Evolutionary conservation across 2,888 invertebrate species (phyloP), one percentile per base, ranked within the genome.

Genomic region (Nomada hirtipes): DNA sequence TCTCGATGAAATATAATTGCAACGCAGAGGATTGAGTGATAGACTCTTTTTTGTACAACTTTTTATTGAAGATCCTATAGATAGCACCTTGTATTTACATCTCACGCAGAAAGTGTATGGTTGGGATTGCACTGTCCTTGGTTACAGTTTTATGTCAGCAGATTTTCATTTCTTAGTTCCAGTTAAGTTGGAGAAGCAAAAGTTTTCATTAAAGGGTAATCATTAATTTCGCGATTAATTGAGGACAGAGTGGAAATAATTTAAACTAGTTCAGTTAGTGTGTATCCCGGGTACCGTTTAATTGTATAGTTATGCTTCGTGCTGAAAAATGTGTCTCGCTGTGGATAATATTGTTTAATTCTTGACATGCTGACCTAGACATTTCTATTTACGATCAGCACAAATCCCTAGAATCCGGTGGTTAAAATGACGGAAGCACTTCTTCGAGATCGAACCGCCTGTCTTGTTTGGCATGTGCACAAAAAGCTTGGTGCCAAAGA

Each of bases 391-490:
- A n/a, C 52, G 63, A 73, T 20, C 59, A 50, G 15, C 59, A 50
- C 61, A 26, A 36, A 60, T 57, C 61, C 52, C 73, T 20, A 59
- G 47, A 67, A 53, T 36, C 52, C 47, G 60, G 53, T 50, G 64
- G 61, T 75, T 68, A 77, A 80, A 84, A 84, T 80, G 68, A 77
- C 80, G 84, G 77, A 84, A 80, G 77, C 72, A 53, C 55, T 82
- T 82, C 79, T 60, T 71, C 52, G 75, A 60, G 23, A 18, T 23
- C n/a, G 18, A 29, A 64, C 74, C 63, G 55, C 61, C 88, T 86
- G 86, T 84, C 85, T 86, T 79, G 71, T 55, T 89, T 89, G 89
- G 89, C 88, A 88, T 59, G 59, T 71, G 23, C 47, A 64, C 86
- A 82, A 84, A 80, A 72, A 55, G 74, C 76, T 65, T 53, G 9